phyloP scores from a whole-genome alignment of 1,140 invertebrate species.

The Pseudomyrmex dendroicus region DNA sequence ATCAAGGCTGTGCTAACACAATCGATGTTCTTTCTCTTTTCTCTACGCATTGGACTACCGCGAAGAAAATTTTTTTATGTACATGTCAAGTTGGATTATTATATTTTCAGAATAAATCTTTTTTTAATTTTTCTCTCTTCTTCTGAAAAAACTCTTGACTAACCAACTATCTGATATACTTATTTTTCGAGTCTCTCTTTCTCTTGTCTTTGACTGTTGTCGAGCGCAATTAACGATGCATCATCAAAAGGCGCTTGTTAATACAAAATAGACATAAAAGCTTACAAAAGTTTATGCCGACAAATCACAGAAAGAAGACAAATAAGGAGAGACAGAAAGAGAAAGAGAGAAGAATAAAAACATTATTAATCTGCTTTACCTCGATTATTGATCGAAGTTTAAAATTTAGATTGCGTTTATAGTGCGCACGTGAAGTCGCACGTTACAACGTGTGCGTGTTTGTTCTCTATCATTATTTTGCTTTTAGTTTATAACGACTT shows the following conservation, averaged over 20 bases:
- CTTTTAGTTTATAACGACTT: background rate
- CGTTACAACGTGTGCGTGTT: background rate
- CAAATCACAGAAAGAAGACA: background rate
- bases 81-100: too few relatives aligned
- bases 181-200: constrained; percentile 51
- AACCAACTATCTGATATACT: constrained; percentile 52
- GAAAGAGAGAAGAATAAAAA: background rate
- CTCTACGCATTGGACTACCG: background rate
- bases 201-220: constrained; percentile 33
- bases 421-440: too few relatives aligned
- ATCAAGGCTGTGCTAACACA: constrained; percentile 63
- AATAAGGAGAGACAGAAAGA: background rate
- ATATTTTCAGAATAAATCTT: too few relatives aligned
- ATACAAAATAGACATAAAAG: constrained; percentile 37
- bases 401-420: too few relatives aligned
- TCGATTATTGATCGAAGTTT: constrained; percentile 30
- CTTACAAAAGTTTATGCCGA: constrained; percentile 50
- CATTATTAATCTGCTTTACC: constrained; percentile 24
- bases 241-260: constrained; percentile 23
- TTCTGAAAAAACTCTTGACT: constrained; percentile 42
- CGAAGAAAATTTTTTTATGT: constrained; percentile 4
- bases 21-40: constrained; percentile 50
- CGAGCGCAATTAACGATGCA: constrained; percentile 62
- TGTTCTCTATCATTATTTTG: background rate
- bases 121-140: background rate